These are phyloP conservation scores for Girardia tigrina DNA, from an alignment of 2,888 invertebrate species.

Conservation along the genomic window DNA sequence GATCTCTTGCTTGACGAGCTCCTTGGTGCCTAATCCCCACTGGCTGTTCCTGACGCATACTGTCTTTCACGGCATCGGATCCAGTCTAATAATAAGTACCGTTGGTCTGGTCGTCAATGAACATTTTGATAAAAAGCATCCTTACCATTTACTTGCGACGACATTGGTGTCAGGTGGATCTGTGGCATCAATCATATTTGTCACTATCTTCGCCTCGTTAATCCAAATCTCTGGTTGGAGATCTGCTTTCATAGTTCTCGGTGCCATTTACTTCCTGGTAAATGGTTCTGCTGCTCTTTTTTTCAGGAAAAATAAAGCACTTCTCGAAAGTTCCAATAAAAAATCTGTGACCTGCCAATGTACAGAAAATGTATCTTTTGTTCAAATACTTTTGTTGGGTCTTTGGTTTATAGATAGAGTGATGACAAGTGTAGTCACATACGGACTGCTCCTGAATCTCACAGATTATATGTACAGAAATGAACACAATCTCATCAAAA, in stretches of 20 bases:
- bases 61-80: slow-evolving; percentile 33
- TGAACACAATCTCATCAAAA: slow-evolving; percentile 14
- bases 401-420: slow-evolving; percentile 32
- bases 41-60: slow-evolving; percentile 35
- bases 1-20: slow-evolving; percentile 32
- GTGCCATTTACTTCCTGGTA: slow-evolving; percentile 33
- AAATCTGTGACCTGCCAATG: slow-evolving; percentile 24
- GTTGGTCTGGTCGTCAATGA: slow-evolving; percentile 33
- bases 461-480: slow-evolving; percentile 27
- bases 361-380: not conserved
- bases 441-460: slow-evolving; percentile 31
- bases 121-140: slow-evolving; percentile 33
- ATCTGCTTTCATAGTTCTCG: slow-evolving; percentile 30
- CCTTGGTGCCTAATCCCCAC: slow-evolving; percentile 35
- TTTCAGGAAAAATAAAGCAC: slow-evolving; percentile 25
- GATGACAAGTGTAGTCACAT: slow-evolving; percentile 34
- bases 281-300: slow-evolving; percentile 10
- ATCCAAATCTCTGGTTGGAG: slow-evolving; percentile 31
- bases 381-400: not conserved
- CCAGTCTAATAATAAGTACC: slow-evolving; percentile 29
- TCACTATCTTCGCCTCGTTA: slow-evolving; percentile 27
- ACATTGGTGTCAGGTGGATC: slow-evolving; percentile 34
- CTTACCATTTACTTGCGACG: slow-evolving; percentile 30
- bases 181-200: slow-evolving; percentile 33
- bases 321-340: not conserved